These are phyloP conservation scores for Crotalus tigris DNA, from an alignment of 2,113 vertebrate genomes.

Conservation along the genomic window DNA sequence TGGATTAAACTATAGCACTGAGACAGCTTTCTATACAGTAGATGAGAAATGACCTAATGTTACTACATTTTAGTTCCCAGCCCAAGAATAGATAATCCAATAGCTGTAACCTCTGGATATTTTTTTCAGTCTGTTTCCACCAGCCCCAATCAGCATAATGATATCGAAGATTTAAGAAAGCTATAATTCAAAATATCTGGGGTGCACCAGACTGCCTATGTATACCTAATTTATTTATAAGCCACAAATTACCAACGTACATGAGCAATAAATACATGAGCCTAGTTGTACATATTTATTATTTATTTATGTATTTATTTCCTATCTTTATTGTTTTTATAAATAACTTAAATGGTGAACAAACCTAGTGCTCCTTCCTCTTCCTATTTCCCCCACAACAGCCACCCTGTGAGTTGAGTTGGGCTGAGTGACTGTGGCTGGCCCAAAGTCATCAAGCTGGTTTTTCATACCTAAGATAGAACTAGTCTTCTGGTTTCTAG, in stretches of 20 bases:
- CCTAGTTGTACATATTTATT: background rate
- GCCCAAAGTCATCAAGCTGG: background rate
- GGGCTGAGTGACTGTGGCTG: background rate
- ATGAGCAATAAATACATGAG: background rate
- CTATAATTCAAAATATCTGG: background rate
- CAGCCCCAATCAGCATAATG: background rate
- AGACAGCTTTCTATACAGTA: conserved; percentile 27
- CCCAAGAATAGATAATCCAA: background rate
- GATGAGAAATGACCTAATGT: background rate
- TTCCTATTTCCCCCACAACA: background rate
- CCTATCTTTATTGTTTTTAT: background rate
- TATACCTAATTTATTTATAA: background rate
- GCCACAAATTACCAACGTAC: background rate
- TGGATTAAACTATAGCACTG: background rate
- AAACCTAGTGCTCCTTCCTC: background rate
- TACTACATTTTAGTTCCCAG: background rate
- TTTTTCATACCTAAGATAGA: background rate
- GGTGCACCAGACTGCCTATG: background rate
- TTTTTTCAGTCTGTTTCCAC: background rate
- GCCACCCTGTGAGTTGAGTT: background rate
- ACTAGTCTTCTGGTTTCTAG: background rate
- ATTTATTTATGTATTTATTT: background rate
- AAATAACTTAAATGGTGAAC: background rate
- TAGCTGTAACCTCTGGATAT: background rate
- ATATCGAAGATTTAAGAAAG: background rate